These are phyloP conservation scores for Drosophila tropicalis DNA, from an alignment of 1,140 invertebrate genomes.

Conservation along the genomic window DNA sequence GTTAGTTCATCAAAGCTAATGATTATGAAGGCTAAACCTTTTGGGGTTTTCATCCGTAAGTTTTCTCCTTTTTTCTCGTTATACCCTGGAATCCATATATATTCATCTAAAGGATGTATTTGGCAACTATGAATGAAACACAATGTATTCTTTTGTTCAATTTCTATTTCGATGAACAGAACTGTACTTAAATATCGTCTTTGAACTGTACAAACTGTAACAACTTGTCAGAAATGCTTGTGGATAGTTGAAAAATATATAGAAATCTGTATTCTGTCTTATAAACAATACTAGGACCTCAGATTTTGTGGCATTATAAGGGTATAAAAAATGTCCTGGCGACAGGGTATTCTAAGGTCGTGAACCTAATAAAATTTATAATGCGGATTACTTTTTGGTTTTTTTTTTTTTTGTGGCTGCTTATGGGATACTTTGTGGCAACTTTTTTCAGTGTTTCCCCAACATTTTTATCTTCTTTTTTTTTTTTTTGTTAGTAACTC, in stretches of 20 bases:
- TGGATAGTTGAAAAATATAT: no score
- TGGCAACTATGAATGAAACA: no score
- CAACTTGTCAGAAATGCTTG: no score
- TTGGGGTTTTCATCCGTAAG: neutral
- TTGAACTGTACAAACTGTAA: no score
- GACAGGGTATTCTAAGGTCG: neutral
- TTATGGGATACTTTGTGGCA: constrained; percentile 28
- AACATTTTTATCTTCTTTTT: neutral
- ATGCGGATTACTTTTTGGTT: neutral
- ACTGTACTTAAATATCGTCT: no score
- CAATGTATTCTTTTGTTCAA: no score
- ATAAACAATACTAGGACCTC: no score
- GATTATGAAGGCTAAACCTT: constrained; percentile 29
- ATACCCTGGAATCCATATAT: neutral
- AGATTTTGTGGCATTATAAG: no score
- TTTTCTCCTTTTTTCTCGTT: neutral
- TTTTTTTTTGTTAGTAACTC: constrained; percentile 5
- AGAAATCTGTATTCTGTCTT: no score
- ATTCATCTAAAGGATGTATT: neutral
- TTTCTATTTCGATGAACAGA: no score
- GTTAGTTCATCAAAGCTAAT: constrained; percentile 44
- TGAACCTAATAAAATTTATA: neutral
- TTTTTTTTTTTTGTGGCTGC: constrained; percentile 33
- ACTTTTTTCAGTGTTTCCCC: neutral
- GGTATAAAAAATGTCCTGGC: no score